Base-by-base conservation (phyloP, 1,140 invertebrate genomes). In the Drosophila tristis region DNA sequence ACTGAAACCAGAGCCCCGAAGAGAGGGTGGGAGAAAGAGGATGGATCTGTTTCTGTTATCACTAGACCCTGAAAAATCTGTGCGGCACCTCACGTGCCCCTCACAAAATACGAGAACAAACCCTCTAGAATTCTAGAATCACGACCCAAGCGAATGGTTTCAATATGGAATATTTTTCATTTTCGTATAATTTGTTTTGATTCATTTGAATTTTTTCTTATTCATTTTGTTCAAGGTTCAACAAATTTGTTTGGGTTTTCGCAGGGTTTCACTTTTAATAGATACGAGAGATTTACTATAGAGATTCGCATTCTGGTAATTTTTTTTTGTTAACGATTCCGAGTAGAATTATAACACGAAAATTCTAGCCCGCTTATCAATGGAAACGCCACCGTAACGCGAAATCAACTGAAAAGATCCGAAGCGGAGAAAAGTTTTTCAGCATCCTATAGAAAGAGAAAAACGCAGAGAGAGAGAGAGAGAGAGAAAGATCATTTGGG, bases 351-450 rank as follows among this genome's bases (percentile, higher is more conserved):
- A 11, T 48, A 43, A 48, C 55, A 53, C 43, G 20, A 78, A 60
- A 67, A 45, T 79, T 80, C 48, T 67, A 61, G 73, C 44, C 56
- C 47, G 64, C 79, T 78, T 70, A 86, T 87, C 78, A 79, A 77
- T 77, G 68, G 51, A 74, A 54, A 53, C 72, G 75, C 72, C 5
- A 75, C 29, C 54, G 63, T 76, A 65, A 71, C 79, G 68, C 73
- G 76, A 90, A 68, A 80, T 71, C 68, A 89, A 89, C 85, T 90
- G 75, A 70, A 80, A 74, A 59, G 59, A 72, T 71, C 74, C n/a
- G 16, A 62, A 58, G 44, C 57, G 66, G 59, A 58, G 72, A 75
- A 78, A 80, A 61, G 58, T 60, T 54, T 31, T 55, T 71, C 79
- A 74, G 68, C 78, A 72, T 62, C 58, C 47, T 70, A 44, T 45